These are phyloP conservation scores for Phrynosoma blainvillii DNA, from an alignment of 2,113 vertebrate genomes.

Conservation along the genomic window DNA sequence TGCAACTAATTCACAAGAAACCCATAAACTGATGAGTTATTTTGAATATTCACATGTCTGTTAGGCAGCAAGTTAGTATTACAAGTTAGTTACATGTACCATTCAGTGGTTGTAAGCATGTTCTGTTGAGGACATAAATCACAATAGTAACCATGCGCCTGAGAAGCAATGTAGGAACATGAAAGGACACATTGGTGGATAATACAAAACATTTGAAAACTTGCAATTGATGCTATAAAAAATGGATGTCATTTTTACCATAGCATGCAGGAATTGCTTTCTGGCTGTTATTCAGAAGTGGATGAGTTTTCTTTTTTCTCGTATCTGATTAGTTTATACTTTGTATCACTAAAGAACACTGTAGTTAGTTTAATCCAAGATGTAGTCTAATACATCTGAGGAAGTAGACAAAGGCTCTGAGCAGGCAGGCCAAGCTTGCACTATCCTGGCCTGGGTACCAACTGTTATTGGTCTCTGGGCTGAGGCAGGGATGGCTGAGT, in stretches of 20 bases:
- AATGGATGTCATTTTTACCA: background rate
- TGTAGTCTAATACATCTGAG: too few relatives aligned
- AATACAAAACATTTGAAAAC: background rate
- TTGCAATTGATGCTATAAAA: too few relatives aligned
- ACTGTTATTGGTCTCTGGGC: too few relatives aligned
- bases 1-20: background rate
- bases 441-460: too few relatives aligned
- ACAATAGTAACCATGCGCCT: background rate
- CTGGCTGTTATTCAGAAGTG: background rate
- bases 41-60: background rate
- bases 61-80: background rate
- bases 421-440: too few relatives aligned
- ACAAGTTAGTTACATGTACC: background rate
- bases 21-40: background rate
- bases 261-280: background rate
- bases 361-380: background rate
- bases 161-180: background rate
- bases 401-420: too few relatives aligned
- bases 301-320: background rate
- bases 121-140: background rate
- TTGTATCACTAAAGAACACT: background rate
- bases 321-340: too few relatives aligned
- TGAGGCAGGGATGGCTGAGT: too few relatives aligned
- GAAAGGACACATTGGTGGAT: background rate
- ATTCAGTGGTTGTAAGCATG: background rate